Conservation (phyloP, 2,113 vertebrate species). For the Hirundichthys speculiger region DNA sequence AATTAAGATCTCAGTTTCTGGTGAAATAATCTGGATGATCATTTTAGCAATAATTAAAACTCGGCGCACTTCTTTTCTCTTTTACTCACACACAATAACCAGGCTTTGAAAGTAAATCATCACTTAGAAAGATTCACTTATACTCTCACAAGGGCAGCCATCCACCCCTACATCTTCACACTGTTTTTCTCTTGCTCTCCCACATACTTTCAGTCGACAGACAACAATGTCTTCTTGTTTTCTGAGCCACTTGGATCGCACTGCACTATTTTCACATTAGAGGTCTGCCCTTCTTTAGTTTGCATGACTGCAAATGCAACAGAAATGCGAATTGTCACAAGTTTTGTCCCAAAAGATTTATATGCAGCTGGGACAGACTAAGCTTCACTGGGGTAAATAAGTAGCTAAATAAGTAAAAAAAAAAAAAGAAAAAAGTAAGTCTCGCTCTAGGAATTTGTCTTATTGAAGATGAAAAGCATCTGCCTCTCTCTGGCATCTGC, state of each 20-base stretch:
- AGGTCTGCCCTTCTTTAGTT: slow-evolving; percentile 11
- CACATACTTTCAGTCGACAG: slow-evolving; percentile 34
- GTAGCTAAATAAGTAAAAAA: slow-evolving; percentile 60
- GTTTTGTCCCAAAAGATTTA: slow-evolving; percentile 34
- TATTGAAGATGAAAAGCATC: slow-evolving; percentile 80
- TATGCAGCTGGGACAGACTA: slow-evolving; percentile 55
- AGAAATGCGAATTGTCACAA: slow-evolving; percentile 38
- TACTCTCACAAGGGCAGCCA: slow-evolving; percentile 31
- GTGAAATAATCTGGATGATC: slow-evolving; percentile 42
- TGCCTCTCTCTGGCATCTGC: slow-evolving; percentile 74
- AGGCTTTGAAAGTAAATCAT: slow-evolving; percentile 28
- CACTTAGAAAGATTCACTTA: slow-evolving; percentile 24
- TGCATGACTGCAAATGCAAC: slow-evolving; percentile 2
- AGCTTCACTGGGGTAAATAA: slow-evolving; percentile 65
- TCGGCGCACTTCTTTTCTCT: slow-evolving; percentile 1
- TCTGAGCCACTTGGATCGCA: slow-evolving; percentile 33
- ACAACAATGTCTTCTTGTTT: slow-evolving; percentile 50
- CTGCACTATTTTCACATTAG: slow-evolving; percentile 27
- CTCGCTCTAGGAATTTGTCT: slow-evolving; percentile 73
- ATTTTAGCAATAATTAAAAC: slow-evolving; percentile 32
- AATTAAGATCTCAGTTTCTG: slow-evolving; percentile 28
- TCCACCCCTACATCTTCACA: slow-evolving; percentile 31
- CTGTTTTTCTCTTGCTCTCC: slow-evolving; percentile 46
- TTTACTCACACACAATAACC: neutral
- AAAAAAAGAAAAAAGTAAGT: slow-evolving; percentile 60